These are phyloP conservation scores for Corythornis leucogaster DNA, from an alignment of 2,797 vertebrate genomes.

Conservation along the genomic window DNA sequence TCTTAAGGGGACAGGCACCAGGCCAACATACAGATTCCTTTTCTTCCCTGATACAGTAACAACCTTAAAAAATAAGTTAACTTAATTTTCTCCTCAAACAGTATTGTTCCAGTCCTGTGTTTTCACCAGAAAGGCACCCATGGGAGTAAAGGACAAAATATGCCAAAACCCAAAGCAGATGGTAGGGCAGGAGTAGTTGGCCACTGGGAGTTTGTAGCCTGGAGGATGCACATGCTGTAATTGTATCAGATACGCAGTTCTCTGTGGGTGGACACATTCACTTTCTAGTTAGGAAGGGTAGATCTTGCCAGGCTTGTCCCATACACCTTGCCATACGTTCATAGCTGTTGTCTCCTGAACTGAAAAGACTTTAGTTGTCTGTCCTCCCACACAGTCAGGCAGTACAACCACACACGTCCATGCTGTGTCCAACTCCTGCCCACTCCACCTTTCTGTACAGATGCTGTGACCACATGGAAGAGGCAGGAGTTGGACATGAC, in stretches of 20 bases:
- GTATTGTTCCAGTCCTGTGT: background rate
- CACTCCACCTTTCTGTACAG: background rate
- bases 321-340: background rate
- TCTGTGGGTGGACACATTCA: background rate
- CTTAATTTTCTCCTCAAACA: background rate
- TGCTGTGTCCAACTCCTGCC: background rate
- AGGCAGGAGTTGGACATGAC: background rate
- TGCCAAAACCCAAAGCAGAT: background rate
- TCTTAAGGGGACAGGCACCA: background rate
- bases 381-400: background rate
- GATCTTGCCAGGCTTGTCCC: background rate
- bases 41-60: background rate
- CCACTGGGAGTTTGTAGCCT: background rate
- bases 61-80: background rate
- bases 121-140: background rate
- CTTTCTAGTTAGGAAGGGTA: background rate
- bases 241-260: background rate
- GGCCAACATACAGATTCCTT: background rate
- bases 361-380: background rate
- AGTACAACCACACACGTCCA: rapidly evolving
- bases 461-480: background rate
- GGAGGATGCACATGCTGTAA: background rate
- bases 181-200: background rate
- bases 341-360: background rate
- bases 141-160: background rate